Evolutionary conservation across 2,797 vertebrate genomes (phyloP), one percentile per base, ranked within the genome.

Genomic region (Garrulus glandarius): DNA sequence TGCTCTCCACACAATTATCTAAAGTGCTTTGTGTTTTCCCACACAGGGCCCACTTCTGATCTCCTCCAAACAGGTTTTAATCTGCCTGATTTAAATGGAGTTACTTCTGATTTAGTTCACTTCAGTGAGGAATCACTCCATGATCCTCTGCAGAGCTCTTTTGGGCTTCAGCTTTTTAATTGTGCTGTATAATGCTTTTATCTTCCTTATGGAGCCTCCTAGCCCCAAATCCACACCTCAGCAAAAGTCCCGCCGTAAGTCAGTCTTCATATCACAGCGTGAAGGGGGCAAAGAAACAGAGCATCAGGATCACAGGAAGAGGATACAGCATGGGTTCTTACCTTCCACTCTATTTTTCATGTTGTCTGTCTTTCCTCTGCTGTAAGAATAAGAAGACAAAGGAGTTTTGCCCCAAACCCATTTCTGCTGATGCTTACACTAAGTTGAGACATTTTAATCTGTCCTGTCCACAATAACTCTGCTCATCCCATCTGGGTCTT

Each of bases 11-110:
- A 87, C 49, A 87, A 83, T 95, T 94, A 89, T 50, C 84, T 96
- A 7, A 91, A 94, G 84, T 89, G 68, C 32, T 93, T 91, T 89
- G 64, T 95, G 57, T 93, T 96, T 94, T 91, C 61, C 72, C 89
- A 83, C 75, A 69, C 27, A 50, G 50, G 49, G 12, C 46, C 23
- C 34, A 32, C 53, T 85, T 77, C 71, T 84, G 84, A 80, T 91
- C 65, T 85, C 21, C 36, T 79, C 84, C 36, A 84, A 78, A 84
- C 6, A 72, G 61, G n/a, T 85, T 94, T 96, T 93, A 91, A 77
- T 83, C 64, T 89, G 43, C 29, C 15, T 77, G 21, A 32, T 85
- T 13, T 90, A 59, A 84, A 84, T 59, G 47, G 70, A 86, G 65
- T 86, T 69, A 88, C 30, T 93, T 82, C 65, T 87, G 87, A 89